Conservation (phyloP, 1,140 invertebrate species). For the Magallana angulata region DNA sequence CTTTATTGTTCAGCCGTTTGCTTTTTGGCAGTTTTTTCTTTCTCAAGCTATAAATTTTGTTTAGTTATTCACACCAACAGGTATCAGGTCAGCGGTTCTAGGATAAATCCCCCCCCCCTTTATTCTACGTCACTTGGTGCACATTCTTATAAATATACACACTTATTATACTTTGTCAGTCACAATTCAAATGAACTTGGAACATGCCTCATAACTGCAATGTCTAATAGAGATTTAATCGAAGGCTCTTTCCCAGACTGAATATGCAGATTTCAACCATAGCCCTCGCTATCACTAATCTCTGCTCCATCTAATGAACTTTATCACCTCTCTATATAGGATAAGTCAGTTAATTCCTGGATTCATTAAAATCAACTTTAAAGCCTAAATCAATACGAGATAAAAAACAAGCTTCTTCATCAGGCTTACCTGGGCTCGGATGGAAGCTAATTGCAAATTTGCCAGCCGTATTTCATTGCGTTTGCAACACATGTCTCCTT, state of each 20-base stretch:
- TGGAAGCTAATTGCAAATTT: slow-evolving; percentile 92
- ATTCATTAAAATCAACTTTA: slow-evolving; percentile 26
- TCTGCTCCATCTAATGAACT: too few species aligned
- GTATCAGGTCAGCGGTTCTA: not conserved
- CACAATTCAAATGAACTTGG: too few species aligned
- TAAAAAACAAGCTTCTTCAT: not conserved
- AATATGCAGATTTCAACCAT: too few species aligned
- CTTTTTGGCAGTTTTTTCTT: not conserved
- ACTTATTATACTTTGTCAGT: too few species aligned
- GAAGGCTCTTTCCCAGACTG: too few species aligned
- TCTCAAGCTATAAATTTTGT: slow-evolving; percentile 5
- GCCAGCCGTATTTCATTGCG: slow-evolving; percentile 94
- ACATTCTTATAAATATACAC: too few species aligned
- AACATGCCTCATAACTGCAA: too few species aligned
- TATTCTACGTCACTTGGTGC: too few species aligned
- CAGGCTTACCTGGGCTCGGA: slow-evolving; percentile 90
- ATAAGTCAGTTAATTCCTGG: not conserved
- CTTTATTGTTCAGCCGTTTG: not conserved
- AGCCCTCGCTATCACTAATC: too few species aligned
- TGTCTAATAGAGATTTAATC: too few species aligned
- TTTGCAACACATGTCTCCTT: slow-evolving; percentile 97
- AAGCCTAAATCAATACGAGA: not conserved
- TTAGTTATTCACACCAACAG: not conserved
- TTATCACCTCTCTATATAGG: not conserved
- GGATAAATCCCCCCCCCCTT: too few species aligned